Percentiles rank a stretch among this genome's conserved stretches.
Conservation (phyloP, 92 coral and sea anemone genomes). For the Nematostella vectensis region DNA sequence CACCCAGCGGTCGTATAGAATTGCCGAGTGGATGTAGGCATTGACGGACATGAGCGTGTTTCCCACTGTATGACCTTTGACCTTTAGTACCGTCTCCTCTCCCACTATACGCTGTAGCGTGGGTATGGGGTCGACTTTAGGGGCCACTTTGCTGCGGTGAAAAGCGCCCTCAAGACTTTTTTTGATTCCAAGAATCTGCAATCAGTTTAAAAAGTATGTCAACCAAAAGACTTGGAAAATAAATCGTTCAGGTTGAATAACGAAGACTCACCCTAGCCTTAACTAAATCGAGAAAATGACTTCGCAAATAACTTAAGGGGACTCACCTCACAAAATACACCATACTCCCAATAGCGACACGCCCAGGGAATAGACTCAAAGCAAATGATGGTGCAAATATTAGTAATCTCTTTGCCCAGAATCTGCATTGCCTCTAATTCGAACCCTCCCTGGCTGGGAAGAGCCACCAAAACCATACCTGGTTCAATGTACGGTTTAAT, state of each 20-base stretch:
- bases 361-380: constrained; percentile 62
- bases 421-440: constrained; percentile 31
- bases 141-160: constrained; percentile 1
- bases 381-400: constrained; percentile 33
- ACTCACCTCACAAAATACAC: constrained; percentile 31
- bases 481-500: constrained; percentile 22
- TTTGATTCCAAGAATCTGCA: background rate
- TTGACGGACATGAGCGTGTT: constrained; percentile 45
- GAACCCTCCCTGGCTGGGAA: constrained; percentile 50
- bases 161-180: background rate
- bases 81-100: constrained; percentile 25
- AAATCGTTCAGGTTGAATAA: too few relatives aligned
- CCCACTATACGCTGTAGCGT: constrained; percentile 44
- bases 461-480: constrained; percentile 32
- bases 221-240: background rate
- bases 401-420: constrained; percentile 30
- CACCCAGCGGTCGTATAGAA: constrained; percentile 50
- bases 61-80: constrained; percentile 39
- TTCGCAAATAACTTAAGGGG: too few relatives aligned
- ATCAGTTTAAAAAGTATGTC: too few relatives aligned
- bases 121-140: constrained; percentile 24
- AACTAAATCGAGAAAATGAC: constrained; percentile 21
- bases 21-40: constrained; percentile 49
- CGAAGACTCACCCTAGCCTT: too few relatives aligned
- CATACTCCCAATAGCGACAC: constrained; percentile 35